Evolutionary conservation across 1,140 invertebrate genomes (phyloP).

Genomic region (Drosophila mauritiana): DNA sequence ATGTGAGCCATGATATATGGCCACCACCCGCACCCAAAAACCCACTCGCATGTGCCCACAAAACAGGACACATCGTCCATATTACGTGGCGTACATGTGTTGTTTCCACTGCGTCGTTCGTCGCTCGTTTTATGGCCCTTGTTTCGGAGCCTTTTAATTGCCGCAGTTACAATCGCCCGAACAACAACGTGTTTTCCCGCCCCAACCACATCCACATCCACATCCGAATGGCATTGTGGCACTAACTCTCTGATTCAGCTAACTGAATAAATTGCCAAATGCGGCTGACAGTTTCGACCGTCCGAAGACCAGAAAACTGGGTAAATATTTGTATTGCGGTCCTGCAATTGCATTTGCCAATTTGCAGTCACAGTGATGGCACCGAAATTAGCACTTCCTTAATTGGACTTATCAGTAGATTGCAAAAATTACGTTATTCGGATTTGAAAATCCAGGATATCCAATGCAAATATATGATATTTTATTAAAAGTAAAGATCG

Average conservation of each 20-base stretch:
- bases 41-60: conserved; percentile 6
- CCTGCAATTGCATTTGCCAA: conserved; percentile 54
- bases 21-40: conserved; percentile 24
- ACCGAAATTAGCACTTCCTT: conserved; percentile 6
- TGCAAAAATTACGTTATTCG: neutral
- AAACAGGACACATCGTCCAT: conserved; percentile 32
- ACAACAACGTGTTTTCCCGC: conserved; percentile 51
- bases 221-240: neutral
- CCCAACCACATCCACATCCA: neutral
- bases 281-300: conserved; percentile 36
- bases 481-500: too few relatives aligned
- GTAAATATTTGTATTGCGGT: conserved; percentile 59
- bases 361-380: conserved; percentile 29
- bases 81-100: conserved; percentile 22
- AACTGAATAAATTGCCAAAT: conserved; percentile 67
- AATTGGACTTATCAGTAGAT: conserved; percentile 3
- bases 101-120: conserved; percentile 46
- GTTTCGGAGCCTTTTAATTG: conserved; percentile 69
- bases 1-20: conserved; percentile 68
- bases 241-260: conserved; percentile 44
- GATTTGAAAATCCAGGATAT: neutral
- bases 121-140: conserved; percentile 66
- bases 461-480: too few relatives aligned
- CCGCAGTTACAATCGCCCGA: conserved; percentile 68
- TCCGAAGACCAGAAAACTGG: conserved; percentile 13